These are phyloP conservation scores for Tribolium castaneum DNA, from an alignment of 1,140 invertebrate species.

Conservation along the genomic window DNA sequence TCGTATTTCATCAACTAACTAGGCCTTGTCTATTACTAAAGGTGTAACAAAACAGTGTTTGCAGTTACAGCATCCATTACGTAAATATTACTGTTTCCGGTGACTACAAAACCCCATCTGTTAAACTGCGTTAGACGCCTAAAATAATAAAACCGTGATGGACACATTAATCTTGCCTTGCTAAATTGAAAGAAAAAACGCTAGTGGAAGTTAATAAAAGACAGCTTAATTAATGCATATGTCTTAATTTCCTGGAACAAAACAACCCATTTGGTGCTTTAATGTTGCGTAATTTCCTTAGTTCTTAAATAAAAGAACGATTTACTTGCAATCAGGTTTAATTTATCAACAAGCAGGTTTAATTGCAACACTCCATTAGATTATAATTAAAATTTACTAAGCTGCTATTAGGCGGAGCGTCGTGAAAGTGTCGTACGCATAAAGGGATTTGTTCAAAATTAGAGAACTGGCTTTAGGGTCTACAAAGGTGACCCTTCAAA, in stretches of 20 bases:
- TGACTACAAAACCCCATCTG: not conserved
- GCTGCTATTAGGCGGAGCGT: constrained; percentile 25
- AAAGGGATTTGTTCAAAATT: constrained; percentile 36
- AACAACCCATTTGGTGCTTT: not conserved
- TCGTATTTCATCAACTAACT: constrained; percentile 22
- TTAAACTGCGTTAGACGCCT: no score
- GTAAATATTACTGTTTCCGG: not conserved
- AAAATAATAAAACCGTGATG: not conserved
- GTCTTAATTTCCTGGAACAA: not conserved
- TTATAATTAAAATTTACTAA: constrained; percentile 44
- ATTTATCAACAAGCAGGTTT: constrained; percentile 34
- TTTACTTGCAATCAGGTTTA: constrained; percentile 26
- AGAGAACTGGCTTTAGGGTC: constrained; percentile 26
- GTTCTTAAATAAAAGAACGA: constrained; percentile 11
- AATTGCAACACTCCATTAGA: constrained; percentile 40
- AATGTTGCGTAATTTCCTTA: constrained; percentile 21
- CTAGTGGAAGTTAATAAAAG: not conserved
- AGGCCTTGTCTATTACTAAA: not conserved
- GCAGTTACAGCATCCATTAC: not conserved
- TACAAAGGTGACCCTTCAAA: constrained; percentile 23
- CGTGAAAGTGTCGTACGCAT: constrained; percentile 27
- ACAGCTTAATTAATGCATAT: constrained; percentile 6
- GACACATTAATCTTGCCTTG: not conserved
- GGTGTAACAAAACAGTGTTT: constrained; percentile 5
- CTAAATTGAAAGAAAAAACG: not conserved